Percentiles rank a stretch among this genome's conserved stretches.
phyloP scores from a whole-genome alignment of 2,113 vertebrate species.

The Sapayoa aenigma region DNA sequence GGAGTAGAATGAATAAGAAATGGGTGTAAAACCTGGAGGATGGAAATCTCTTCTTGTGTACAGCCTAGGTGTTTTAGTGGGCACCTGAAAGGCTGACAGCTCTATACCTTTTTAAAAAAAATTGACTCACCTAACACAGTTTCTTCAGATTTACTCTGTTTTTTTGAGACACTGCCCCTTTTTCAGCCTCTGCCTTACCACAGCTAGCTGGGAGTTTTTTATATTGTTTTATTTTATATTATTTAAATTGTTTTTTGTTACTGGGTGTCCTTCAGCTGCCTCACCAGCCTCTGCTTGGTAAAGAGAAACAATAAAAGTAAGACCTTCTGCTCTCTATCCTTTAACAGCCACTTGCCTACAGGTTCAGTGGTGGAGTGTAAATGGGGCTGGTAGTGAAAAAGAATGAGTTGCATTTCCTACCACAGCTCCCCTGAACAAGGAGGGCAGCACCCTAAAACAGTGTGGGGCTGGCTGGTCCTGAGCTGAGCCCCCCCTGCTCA shows the following conservation, averaged over 20 bases:
- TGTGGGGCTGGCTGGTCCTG: background rate
- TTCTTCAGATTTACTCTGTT: background rate
- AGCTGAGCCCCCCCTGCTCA: background rate
- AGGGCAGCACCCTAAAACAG: background rate
- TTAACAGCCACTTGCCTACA: background rate
- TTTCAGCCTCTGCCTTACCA: background rate
- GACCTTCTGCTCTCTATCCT: background rate
- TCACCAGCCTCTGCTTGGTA: background rate
- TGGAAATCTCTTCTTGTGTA: background rate
- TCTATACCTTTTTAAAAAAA: background rate
- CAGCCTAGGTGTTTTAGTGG: background rate
- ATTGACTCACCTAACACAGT: background rate
- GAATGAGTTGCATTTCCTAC: background rate
- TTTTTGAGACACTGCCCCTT: background rate
- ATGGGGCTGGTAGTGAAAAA: background rate
- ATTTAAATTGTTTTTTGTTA: background rate
- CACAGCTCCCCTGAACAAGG: background rate
- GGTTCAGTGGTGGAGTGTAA: background rate
- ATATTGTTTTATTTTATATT: background rate
- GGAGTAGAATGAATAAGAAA: background rate
- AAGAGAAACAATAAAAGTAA: background rate
- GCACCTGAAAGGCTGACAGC: background rate
- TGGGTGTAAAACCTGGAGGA: accelerated
- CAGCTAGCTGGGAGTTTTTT: background rate
- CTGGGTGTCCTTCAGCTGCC: background rate